A percentile compares a stretch with the other conserved stretches of the same genome.
These are phyloP conservation scores for Eupithecia insigniata DNA, from an alignment of 2,888 invertebrate species.

Conservation along the genomic window DNA sequence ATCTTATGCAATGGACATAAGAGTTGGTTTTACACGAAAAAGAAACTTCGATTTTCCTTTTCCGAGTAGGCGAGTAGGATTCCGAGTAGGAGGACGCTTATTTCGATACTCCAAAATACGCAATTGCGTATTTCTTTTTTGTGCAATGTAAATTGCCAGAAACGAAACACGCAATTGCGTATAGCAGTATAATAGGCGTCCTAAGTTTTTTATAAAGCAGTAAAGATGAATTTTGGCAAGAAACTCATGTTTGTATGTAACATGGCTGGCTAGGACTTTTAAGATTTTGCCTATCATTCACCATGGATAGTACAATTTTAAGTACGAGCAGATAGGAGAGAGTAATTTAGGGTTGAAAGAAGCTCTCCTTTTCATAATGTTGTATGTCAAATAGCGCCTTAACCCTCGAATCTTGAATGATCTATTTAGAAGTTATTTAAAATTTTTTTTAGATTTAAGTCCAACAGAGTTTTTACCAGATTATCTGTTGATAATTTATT, in stretches of 20 bases:
- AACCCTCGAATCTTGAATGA: conserved; percentile 20
- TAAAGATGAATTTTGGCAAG: neutral
- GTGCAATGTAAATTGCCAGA: too few relatives aligned
- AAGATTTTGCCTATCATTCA: neutral
- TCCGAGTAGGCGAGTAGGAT: too few relatives aligned
- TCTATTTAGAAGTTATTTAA: conserved; percentile 19
- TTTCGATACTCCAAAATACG: too few relatives aligned
- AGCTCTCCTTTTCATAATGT: conserved; percentile 10
- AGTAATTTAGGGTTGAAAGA: neutral
- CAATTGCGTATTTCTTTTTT: too few relatives aligned
- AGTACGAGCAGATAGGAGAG: neutral
- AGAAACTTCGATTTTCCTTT: too few relatives aligned
- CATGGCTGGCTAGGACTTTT: neutral
- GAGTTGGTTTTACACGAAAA: too few relatives aligned
- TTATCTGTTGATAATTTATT: neutral
- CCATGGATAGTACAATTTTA: neutral
- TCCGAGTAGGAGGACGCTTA: too few relatives aligned
- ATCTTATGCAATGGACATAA: too few relatives aligned
- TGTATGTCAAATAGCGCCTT: conserved; percentile 31
- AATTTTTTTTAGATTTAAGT: neutral
- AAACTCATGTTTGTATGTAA: neutral
- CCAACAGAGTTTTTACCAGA: conserved; percentile 3
- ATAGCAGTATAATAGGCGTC: too few relatives aligned
- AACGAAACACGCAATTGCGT: too few relatives aligned
- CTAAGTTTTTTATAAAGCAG: neutral